A percentile compares a stretch with the other conserved stretches of the same genome.
phyloP scores from a whole-genome alignment of 2,797 vertebrate species.

The Pempheris klunzingeri region DNA sequence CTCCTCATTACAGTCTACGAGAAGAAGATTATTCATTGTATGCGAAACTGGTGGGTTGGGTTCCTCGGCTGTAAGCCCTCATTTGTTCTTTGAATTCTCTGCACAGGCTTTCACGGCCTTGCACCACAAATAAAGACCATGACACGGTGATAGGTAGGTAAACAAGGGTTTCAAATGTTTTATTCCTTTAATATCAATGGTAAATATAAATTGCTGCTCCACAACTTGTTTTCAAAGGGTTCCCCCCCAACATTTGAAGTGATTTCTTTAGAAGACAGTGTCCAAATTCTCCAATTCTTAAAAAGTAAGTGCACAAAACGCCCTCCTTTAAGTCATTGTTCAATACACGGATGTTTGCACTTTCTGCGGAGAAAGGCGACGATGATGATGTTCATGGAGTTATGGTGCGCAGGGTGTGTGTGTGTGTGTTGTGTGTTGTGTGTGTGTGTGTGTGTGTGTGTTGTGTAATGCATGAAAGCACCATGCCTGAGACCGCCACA shows the following conservation, averaged over 20 bases:
- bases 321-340: conserved; percentile 72
- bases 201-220: conserved; percentile 84
- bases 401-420: conserved; percentile 43
- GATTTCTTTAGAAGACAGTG: conserved; percentile 70
- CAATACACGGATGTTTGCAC: conserved; percentile 72
- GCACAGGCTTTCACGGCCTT: neutral
- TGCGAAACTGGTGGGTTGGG: conserved; percentile 30
- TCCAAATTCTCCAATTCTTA: conserved; percentile 80
- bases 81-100: conserved; percentile 26
- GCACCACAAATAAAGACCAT: conserved; percentile 53
- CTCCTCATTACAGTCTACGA: conserved; percentile 44
- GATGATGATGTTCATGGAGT: conserved; percentile 60
- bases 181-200: conserved; percentile 83
- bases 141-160: conserved; percentile 68
- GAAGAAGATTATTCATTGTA: conserved; percentile 35
- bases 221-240: conserved; percentile 73
- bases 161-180: conserved; percentile 84
- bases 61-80: conserved; percentile 25
- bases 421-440: conserved; percentile 35
- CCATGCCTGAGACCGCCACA: conserved; percentile 78
- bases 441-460: conserved; percentile 33
- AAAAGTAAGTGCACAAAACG: conserved; percentile 86
- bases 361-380: conserved; percentile 75
- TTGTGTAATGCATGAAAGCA: conserved; percentile 72
- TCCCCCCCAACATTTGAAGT: conserved; percentile 65